Conservation (phyloP, 2,888 invertebrate genomes). For the Prenolepis imparis region DNA sequence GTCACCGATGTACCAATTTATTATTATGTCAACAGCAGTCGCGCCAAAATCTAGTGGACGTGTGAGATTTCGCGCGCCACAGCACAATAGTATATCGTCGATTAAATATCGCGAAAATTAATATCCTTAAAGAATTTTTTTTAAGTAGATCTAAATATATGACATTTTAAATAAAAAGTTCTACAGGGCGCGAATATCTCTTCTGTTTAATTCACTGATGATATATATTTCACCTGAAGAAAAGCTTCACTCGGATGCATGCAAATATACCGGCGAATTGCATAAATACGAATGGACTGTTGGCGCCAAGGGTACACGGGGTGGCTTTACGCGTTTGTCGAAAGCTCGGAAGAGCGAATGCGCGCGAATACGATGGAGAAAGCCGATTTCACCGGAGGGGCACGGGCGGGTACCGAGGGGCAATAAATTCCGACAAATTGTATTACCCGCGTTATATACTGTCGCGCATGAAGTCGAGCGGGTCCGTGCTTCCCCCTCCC, state of each 20-base stretch:
- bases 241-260: constrained; percentile 13
- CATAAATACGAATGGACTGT: constrained; percentile 29
- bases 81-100: not conserved
- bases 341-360: constrained; percentile 70
- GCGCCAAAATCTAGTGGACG: not conserved
- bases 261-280: constrained; percentile 27
- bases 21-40: not conserved
- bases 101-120: not conserved
- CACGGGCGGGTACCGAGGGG: constrained; percentile 73
- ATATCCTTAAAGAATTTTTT: not conserved
- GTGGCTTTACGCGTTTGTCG: constrained; percentile 66
- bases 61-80: not conserved
- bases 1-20: constrained; percentile 11
- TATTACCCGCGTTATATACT: constrained; percentile 81
- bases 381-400: constrained; percentile 75
- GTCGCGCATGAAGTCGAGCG: constrained; percentile 80
- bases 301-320: not conserved
- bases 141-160: not conserved
- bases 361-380: constrained; percentile 69
- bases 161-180: constrained; percentile 29
- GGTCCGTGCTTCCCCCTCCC: constrained; percentile 59
- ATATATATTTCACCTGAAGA: constrained; percentile 16
- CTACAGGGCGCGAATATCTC: not conserved
- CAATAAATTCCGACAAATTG: constrained; percentile 83
- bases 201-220: constrained; percentile 17